Evolutionary conservation across 2,888 invertebrate genomes (phyloP).

Genomic region (Synanthedon andrenaeformis): DNA sequence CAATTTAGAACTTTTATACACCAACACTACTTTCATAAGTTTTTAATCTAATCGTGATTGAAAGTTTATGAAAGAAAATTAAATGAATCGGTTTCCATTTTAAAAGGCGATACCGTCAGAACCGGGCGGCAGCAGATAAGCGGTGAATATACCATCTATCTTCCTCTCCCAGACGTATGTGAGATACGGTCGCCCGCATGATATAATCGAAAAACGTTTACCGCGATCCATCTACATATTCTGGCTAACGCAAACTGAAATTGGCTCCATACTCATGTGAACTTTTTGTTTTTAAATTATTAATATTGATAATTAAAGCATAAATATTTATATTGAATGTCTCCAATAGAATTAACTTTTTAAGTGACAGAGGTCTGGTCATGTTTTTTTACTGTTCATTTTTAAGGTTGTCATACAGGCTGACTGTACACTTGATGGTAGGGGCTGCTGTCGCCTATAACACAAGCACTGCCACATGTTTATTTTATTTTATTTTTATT

Average conservation of each 20-base stretch:
- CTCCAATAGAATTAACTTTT: no score
- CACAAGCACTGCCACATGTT: no score
- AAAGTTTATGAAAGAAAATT: neutral
- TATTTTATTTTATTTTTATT: no score
- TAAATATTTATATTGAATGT: no score
- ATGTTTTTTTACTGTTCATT: no score
- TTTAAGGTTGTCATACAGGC: no score
- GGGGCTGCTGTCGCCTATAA: no score
- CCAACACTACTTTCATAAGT: no score
- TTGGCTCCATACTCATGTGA: constrained; percentile 31
- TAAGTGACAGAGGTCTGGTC: no score
- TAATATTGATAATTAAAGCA: no score
- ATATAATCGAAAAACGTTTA: constrained; percentile 51
- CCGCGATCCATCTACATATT: constrained; percentile 40
- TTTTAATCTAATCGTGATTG: neutral
- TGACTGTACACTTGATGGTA: no score
- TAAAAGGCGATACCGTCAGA: constrained; percentile 19
- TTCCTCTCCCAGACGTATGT: constrained; percentile 41
- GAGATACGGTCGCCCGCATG: constrained; percentile 40
- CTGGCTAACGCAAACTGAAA: constrained; percentile 32
- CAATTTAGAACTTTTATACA: no score
- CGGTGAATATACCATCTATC: constrained; percentile 46
- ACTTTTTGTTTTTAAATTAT: constrained; percentile 15
- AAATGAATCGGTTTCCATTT: constrained; percentile 20
- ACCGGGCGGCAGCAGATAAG: constrained; percentile 29